phyloP scores from a whole-genome alignment of 2,888 invertebrate species.

The Sesamia inferens region DNA sequence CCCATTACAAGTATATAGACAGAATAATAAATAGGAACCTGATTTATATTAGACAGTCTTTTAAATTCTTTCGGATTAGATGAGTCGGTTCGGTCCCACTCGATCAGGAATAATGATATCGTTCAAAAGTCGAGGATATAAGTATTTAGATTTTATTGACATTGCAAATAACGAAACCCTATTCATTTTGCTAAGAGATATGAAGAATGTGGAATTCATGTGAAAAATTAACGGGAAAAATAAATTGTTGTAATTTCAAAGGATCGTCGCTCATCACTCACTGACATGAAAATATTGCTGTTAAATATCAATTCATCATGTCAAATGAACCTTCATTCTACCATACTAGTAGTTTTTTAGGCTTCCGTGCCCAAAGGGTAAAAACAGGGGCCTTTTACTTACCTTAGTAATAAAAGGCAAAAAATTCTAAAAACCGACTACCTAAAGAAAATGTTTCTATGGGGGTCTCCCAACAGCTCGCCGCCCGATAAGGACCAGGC shows the following conservation, averaged over 20 bases:
- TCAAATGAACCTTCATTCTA: slow-evolving; percentile 16
- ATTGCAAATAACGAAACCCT: not conserved
- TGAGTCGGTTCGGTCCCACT: not conserved
- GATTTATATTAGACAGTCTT: slow-evolving; percentile 35
- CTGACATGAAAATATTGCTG: slow-evolving; percentile 21
- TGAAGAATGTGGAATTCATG: not conserved
- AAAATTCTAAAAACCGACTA: too few species aligned
- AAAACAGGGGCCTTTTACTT: too few species aligned
- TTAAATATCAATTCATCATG: slow-evolving; percentile 34
- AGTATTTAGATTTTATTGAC: not conserved
- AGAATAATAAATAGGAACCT: slow-evolving; percentile 39
- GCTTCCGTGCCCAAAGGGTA: too few species aligned
- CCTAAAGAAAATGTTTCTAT: too few species aligned
- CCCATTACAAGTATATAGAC: slow-evolving; percentile 40
- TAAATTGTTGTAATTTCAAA: slow-evolving; percentile 22
- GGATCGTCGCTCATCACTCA: slow-evolving; percentile 17
- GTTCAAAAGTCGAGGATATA: not conserved
- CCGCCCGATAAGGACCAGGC: too few species aligned
- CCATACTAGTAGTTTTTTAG: slow-evolving; percentile 10
- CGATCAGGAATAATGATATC: not conserved
- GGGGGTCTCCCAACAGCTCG: too few species aligned
- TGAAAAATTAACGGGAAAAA: slow-evolving; percentile 16
- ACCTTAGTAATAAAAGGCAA: too few species aligned
- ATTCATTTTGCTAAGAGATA: not conserved
- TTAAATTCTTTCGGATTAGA: slow-evolving; percentile 18